Conservation (phyloP, 2,113 vertebrate genomes). For the Empidonax traillii region DNA sequence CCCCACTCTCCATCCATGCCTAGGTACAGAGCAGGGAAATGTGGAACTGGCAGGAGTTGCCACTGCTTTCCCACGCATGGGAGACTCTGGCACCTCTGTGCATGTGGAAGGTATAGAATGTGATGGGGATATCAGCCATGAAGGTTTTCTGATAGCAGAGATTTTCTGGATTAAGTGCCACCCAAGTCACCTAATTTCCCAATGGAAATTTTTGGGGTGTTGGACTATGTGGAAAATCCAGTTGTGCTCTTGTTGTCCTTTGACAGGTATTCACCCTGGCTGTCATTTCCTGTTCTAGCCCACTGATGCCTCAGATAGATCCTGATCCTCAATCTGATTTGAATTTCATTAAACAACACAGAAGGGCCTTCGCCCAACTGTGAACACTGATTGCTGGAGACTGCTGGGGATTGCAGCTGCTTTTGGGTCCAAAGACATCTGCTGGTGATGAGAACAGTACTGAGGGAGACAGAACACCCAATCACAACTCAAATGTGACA, state of each 20-base stretch:
- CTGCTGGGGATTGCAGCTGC: background rate
- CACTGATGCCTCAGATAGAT: background rate
- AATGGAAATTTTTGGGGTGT: background rate
- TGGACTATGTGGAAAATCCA: background rate
- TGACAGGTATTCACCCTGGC: background rate
- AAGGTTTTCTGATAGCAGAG: background rate
- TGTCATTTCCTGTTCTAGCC: background rate
- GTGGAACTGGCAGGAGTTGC: background rate
- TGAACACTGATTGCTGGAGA: accelerated
- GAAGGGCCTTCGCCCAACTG: background rate
- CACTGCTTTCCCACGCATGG: accelerated
- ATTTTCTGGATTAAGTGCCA: background rate
- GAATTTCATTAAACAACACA: background rate
- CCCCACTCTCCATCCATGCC: no score
- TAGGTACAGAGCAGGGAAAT: accelerated
- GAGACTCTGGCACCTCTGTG: background rate
- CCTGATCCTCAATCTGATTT: background rate
- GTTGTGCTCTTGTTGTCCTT: background rate
- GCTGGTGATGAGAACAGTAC: background rate
- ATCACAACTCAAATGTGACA: background rate
- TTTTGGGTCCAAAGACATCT: background rate
- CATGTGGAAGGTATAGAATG: accelerated
- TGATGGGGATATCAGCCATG: background rate
- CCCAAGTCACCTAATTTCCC: background rate
- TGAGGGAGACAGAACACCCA: accelerated